Evolutionary conservation across 1,140 invertebrate genomes (phyloP).

Genomic region (Chironomus striatipennis): DNA sequence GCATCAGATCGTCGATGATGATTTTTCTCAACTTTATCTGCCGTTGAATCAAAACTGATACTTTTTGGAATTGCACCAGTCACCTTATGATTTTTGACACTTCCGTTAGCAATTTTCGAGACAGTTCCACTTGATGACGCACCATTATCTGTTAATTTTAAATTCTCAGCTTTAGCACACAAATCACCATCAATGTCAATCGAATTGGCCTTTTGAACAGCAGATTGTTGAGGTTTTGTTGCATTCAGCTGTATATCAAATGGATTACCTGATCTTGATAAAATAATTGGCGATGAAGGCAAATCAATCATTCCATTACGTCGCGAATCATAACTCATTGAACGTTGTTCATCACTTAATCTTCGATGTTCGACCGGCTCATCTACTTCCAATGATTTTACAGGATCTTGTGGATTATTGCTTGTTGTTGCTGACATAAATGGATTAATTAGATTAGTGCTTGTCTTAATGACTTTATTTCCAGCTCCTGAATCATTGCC

Average conservation of each 20-base stretch:
- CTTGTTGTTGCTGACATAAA: neutral
- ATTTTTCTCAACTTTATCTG: conserved; percentile 57
- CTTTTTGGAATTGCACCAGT: conserved; percentile 84
- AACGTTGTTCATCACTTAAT: conserved; percentile 35
- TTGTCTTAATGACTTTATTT: conserved; percentile 6
- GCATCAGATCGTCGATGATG: conserved; percentile 48
- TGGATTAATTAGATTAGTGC: conserved; percentile 23
- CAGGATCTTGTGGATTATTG: neutral
- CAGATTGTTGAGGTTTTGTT: neutral
- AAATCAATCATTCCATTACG: conserved; percentile 37
- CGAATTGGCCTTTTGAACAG: conserved; percentile 32
- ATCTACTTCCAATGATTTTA: conserved; percentile 15
- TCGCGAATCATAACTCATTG: conserved; percentile 34
- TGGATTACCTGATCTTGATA: neutral
- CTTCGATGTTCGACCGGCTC: conserved; percentile 34
- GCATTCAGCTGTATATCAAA: conserved; percentile 17
- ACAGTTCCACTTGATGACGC: conserved; percentile 24
- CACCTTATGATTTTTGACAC: conserved; percentile 47
- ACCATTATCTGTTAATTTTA: neutral
- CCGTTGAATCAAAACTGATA: conserved; percentile 85
- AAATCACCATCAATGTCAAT: conserved; percentile 27
- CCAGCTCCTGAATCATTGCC: neutral
- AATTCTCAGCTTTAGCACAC: neutral
- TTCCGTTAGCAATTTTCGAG: neutral
- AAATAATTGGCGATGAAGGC: conserved; percentile 16